phyloP scores from a whole-genome alignment of 2,113 vertebrate genomes.

The Tonatia bakeri region DNA sequence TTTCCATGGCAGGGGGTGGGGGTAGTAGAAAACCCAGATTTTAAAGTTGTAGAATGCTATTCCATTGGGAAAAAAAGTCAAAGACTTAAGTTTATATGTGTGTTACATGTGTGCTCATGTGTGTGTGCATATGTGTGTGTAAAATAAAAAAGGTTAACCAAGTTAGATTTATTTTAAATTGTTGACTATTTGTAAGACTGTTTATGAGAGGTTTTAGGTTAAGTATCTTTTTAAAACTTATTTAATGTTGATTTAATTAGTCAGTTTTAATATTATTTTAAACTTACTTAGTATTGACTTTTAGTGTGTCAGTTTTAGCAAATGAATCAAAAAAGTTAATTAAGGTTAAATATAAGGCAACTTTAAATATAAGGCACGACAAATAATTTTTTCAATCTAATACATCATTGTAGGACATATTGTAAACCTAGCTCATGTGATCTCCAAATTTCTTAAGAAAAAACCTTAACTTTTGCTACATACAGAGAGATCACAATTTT shows the following conservation, averaged over 20 bases:
- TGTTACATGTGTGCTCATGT: not conserved
- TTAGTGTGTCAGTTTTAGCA: not conserved
- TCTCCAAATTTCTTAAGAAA: not conserved
- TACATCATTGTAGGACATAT: not conserved
- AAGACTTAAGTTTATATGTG: not conserved
- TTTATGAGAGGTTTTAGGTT: not conserved
- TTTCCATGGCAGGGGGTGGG: not conserved
- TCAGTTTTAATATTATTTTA: not conserved
- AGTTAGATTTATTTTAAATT: conserved; percentile 4
- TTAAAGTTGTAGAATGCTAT: not conserved
- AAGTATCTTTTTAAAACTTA: not conserved
- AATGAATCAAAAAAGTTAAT: not conserved
- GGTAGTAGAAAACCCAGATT: not conserved
- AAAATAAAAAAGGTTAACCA: not conserved
- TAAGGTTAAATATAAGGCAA: not conserved
- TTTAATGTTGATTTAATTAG: not conserved
- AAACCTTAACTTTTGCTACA: not conserved
- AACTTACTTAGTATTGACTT: not conserved
- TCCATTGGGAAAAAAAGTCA: not conserved
- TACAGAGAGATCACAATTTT: not conserved
- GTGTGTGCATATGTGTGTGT: not conserved
- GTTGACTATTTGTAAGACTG: not conserved
- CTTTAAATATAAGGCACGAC: not conserved
- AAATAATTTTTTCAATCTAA: not conserved
- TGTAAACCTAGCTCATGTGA: not conserved